Conservation (phyloP, 2,888 invertebrate species). For the Troglohyphantes excavatus region DNA sequence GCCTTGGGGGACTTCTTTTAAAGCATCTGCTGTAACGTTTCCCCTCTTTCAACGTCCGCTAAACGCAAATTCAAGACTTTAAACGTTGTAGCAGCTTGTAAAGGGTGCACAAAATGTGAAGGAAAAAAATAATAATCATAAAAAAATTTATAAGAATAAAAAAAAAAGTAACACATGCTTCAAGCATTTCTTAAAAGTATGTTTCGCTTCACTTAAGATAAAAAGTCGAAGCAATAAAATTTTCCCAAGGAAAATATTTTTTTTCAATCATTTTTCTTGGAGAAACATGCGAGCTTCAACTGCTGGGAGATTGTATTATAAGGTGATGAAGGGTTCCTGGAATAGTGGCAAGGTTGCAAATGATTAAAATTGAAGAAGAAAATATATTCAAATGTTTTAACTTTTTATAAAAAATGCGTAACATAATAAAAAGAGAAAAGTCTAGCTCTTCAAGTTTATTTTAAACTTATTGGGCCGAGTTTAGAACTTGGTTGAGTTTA, state of each 20-base stretch:
- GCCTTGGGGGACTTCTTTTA: neutral
- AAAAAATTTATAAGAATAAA: neutral
- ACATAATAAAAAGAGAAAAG: too few relatives aligned
- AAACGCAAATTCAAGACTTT: neutral
- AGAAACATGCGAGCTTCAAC: neutral
- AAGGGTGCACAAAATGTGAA: neutral
- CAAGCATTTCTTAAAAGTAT: neutral
- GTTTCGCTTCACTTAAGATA: conserved; percentile 21
- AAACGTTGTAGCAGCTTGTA: conserved; percentile 43
- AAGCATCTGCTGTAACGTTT: neutral
- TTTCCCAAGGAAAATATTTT: neutral
- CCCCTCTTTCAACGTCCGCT: neutral
- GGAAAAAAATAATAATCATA: neutral
- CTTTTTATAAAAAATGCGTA: too few relatives aligned
- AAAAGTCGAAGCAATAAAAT: conserved; percentile 22
- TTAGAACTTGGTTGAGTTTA: too few relatives aligned
- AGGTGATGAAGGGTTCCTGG: too few relatives aligned
- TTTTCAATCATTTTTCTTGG: neutral
- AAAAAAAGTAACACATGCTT: neutral
- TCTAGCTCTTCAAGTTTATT: too few relatives aligned
- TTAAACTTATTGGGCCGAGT: too few relatives aligned
- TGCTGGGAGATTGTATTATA: too few relatives aligned
- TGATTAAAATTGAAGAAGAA: too few relatives aligned
- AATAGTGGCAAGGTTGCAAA: too few relatives aligned
- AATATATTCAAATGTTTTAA: too few relatives aligned